Percentiles rank a stretch among this genome's conserved stretches.
Conservation (phyloP, 2,888 invertebrate species). For the Nomada goodeniana region DNA sequence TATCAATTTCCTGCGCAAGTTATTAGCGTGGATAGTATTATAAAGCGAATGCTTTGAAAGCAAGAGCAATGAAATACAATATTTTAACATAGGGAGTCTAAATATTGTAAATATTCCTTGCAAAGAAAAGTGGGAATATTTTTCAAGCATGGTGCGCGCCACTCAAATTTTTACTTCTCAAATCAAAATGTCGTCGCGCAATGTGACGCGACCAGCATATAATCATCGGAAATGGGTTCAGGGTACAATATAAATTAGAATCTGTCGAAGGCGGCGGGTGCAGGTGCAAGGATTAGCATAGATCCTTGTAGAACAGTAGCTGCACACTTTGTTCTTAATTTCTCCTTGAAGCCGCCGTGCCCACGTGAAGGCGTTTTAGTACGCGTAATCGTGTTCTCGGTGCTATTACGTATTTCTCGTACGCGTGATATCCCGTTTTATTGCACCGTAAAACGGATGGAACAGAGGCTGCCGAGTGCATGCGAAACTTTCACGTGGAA, state of each 20-base stretch:
- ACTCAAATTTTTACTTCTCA: no score
- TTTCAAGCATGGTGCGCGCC: no score
- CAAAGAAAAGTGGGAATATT: no score
- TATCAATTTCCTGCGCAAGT: no score
- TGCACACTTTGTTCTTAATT: constrained; percentile 35
- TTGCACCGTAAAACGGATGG: constrained; percentile 49
- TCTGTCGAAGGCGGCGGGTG: constrained; percentile 1
- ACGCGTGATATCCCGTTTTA: constrained; percentile 52
- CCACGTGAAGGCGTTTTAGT: constrained; percentile 24
- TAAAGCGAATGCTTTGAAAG: no score
- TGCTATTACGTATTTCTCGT: constrained; percentile 31
- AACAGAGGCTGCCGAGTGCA: constrained; percentile 20
- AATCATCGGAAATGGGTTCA: constrained; percentile 3
- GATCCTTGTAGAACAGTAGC: constrained; percentile 35
- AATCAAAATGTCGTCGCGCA: not conserved
- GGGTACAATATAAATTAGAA: not conserved
- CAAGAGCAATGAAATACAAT: no score
- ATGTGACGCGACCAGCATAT: not conserved
- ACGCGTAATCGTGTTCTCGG: constrained; percentile 25
- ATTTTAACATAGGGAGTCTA: no score
- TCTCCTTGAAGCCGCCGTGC: constrained; percentile 28
- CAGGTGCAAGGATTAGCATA: constrained; percentile 43
- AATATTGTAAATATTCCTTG: no score
- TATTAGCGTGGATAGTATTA: no score
- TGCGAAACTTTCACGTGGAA: constrained; percentile 23